A percentile compares a stretch with the other conserved stretches of the same genome.
These are phyloP conservation scores for Hypselothyrea guttata DNA, from an alignment of 2,888 invertebrate genomes.

Conservation along the genomic window DNA sequence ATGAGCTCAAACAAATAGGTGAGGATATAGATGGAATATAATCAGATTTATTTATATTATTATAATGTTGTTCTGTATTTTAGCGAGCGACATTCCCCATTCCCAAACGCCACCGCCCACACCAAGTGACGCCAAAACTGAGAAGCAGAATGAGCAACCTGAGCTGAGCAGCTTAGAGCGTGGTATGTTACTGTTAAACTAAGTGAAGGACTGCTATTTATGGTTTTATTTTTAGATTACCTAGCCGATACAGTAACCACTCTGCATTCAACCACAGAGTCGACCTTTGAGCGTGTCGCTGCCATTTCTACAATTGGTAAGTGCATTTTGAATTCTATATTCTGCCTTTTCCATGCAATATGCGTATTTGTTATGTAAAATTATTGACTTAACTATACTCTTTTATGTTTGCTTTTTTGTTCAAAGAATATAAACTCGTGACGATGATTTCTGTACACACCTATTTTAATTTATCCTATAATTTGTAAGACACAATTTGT, in stretches of 20 bases:
- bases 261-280: constrained; percentile 77
- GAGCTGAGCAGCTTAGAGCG: constrained; percentile 50
- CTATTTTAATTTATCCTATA: constrained; percentile 39
- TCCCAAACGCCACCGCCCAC: constrained; percentile 82
- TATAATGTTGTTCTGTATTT: neutral
- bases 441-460: constrained; percentile 43
- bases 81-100: constrained; percentile 78
- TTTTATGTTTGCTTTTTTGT: constrained; percentile 66
- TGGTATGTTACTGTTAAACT: constrained; percentile 35
- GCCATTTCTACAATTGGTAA: constrained; percentile 79
- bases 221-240: constrained; percentile 50
- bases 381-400: constrained; percentile 52
- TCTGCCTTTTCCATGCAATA: constrained; percentile 52
- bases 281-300: constrained; percentile 76
- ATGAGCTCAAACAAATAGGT: constrained; percentile 78
- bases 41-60: neutral
- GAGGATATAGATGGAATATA: neutral
- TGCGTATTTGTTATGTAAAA: constrained; percentile 67
- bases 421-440: constrained; percentile 41
- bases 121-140: constrained; percentile 76
- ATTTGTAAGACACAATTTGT: constrained; percentile 52
- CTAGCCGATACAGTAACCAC: constrained; percentile 76
- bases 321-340: constrained; percentile 43
- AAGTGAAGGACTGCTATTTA: neutral
- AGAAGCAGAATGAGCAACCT: constrained; percentile 62